Conservation (phyloP, 2,797 vertebrate genomes). For the Rhinophrynus dorsalis region DNA sequence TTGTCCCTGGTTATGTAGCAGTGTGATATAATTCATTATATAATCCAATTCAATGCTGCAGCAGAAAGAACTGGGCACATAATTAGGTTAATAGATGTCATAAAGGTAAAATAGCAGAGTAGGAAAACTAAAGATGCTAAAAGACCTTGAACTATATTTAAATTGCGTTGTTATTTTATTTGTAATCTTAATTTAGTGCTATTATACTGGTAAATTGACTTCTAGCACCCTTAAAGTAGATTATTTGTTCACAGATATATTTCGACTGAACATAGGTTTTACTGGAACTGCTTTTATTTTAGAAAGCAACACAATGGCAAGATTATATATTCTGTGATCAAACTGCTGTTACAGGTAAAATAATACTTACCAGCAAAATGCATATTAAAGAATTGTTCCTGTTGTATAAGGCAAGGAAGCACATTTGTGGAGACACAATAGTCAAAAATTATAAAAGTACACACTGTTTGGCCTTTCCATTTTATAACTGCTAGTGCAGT, state of each 20-base stretch:
- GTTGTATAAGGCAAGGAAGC: no score
- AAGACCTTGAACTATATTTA: conserved; percentile 24
- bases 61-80: conserved; percentile 4
- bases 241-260: not conserved
- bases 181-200: not conserved
- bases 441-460: no score
- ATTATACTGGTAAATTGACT: conserved; percentile 31
- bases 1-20: conserved; percentile 26
- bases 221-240: not conserved
- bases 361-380: no score
- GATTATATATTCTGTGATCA: no score
- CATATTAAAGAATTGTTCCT: no score
- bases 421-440: no score
- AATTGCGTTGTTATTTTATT: conserved; percentile 39
- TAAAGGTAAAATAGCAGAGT: conserved; percentile 7
- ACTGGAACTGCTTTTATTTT: not conserved
- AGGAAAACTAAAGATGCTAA: not conserved
- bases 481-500: no score
- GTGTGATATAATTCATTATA: conserved; percentile 40
- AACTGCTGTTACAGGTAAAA: no score
- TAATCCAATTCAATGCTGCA: conserved; percentile 37
- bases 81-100: conserved; percentile 38
- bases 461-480: no score
- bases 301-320: not conserved
- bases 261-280: not conserved